These are phyloP conservation scores for Notarius lentiginosus DNA, from an alignment of 2,113 vertebrate genomes.

Conservation along the genomic window DNA sequence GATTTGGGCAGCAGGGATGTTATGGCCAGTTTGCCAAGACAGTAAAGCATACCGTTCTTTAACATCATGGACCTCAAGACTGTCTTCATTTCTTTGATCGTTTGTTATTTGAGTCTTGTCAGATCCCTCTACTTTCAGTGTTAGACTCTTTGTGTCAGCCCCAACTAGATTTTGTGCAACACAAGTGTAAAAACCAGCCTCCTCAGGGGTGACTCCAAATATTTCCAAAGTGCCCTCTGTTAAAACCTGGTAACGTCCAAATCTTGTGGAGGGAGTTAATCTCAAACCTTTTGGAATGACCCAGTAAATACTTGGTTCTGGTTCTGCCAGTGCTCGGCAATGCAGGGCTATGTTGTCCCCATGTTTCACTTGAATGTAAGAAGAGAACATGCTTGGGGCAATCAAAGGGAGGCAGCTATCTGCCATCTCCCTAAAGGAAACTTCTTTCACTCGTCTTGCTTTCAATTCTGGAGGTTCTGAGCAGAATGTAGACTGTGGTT, in stretches of 20 bases:
- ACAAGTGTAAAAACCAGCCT: conserved; percentile 91
- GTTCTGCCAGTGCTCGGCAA: conserved; percentile 90
- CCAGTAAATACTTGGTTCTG: conserved; percentile 91
- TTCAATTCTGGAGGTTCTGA: conserved; percentile 89
- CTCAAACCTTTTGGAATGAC: conserved; percentile 82
- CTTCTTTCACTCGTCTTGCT: conserved; percentile 80
- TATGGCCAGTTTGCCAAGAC: conserved; percentile 79
- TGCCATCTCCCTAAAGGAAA: conserved; percentile 89
- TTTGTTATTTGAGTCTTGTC: conserved; percentile 56
- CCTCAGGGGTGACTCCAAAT: conserved; percentile 64
- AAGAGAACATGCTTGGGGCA: conserved; percentile 77
- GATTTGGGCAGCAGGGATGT: conserved; percentile 81
- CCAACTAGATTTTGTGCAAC: conserved; percentile 92
- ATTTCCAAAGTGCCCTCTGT: conserved; percentile 91
- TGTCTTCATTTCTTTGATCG: conserved; percentile 49
- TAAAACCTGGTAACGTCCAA: conserved; percentile 72
- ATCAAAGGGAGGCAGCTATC: conserved; percentile 90
- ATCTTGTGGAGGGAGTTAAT: conserved; percentile 64
- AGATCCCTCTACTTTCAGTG: conserved; percentile 75
- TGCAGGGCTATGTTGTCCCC: conserved; percentile 78
- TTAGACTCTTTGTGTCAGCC: conserved; percentile 85
- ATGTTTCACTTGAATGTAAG: conserved; percentile 68
- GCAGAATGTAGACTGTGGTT: conserved; percentile 91
- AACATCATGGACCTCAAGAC: conserved; percentile 73
- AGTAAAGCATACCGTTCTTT: conserved; percentile 80